Evolutionary conservation across 2,888 invertebrate species (phyloP).

Genomic region (Microctonus brassicae): DNA sequence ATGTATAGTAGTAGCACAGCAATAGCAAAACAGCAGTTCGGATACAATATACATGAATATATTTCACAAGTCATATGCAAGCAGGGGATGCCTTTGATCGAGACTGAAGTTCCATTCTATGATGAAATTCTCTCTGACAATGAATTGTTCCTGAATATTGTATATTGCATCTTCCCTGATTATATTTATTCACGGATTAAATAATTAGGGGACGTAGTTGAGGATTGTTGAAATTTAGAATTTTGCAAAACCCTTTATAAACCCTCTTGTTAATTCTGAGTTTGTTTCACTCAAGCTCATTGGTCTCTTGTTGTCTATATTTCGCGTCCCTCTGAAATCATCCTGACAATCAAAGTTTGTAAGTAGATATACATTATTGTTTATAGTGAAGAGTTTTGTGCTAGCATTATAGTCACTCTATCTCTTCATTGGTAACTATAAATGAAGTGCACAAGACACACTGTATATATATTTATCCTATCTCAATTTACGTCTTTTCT

Average conservation of each 20-base stretch:
- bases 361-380: neutral
- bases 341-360: neutral
- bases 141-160: neutral
- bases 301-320: neutral
- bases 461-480: neutral
- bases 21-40: too few species aligned
- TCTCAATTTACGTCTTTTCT: neutral
- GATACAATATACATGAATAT: neutral
- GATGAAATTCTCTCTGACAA: neutral
- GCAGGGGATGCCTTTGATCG: neutral
- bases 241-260: neutral
- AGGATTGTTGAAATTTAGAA: neutral
- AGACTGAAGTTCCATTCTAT: conserved; percentile 7
- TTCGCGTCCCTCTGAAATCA: neutral
- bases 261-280: neutral
- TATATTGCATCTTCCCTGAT: neutral
- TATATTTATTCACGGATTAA: neutral
- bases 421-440: neutral
- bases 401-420: neutral
- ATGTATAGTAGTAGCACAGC: neutral
- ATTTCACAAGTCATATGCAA: neutral
- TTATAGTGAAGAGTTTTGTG: neutral
- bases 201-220: conserved; percentile 19
- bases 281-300: neutral
- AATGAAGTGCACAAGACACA: conserved; percentile 19